A percentile compares a stretch with the other conserved stretches of the same genome.
Conservation (phyloP, 2,797 vertebrate genomes). For the Lates japonicus region DNA sequence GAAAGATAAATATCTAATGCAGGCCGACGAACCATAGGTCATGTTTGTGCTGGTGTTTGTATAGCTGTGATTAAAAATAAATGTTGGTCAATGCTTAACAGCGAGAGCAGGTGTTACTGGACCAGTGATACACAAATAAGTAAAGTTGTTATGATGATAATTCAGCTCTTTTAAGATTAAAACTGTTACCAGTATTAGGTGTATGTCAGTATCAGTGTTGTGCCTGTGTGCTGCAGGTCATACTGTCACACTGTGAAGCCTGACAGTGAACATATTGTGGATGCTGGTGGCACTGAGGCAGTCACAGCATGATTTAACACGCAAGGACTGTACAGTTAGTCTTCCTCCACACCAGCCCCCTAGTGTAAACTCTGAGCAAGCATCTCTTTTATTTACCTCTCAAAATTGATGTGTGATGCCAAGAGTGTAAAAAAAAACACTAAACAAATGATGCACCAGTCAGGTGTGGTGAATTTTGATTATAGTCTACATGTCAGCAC, state of each 20-base stretch:
- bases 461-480: background rate
- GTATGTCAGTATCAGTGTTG: background rate
- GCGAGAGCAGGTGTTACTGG: background rate
- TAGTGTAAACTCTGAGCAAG: conserved; percentile 26
- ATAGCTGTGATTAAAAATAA: conserved; percentile 11
- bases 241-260: background rate
- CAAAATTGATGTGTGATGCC: background rate
- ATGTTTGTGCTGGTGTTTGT: conserved; percentile 7
- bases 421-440: background rate
- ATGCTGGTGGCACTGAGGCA: background rate
- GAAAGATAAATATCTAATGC: conserved; percentile 53
- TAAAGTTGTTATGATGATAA: background rate
- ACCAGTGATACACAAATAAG: background rate
- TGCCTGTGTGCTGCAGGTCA: background rate
- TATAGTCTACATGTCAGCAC: background rate
- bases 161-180: background rate
- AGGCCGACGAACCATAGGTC: conserved; percentile 2
- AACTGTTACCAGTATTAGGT: background rate
- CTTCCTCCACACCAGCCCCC: conserved; percentile 18
- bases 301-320: background rate
- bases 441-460: background rate
- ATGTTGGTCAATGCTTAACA: background rate
- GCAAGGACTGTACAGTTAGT: background rate
- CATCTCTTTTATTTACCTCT: background rate
- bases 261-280: background rate